Conservation (phyloP, 2,888 invertebrate genomes). For the Xanthorhoe spadicearia region DNA sequence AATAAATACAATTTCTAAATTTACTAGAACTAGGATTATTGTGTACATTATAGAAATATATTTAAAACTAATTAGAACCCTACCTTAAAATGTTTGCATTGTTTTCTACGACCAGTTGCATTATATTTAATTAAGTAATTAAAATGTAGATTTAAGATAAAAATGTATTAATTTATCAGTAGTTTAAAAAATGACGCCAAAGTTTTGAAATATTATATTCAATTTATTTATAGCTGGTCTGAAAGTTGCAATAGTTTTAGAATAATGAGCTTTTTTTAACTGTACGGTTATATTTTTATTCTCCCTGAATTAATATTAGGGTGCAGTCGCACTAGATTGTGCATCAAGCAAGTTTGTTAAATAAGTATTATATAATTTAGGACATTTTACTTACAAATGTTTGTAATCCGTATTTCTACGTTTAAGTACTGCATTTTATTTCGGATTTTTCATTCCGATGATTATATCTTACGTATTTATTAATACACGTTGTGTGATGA, state of each 20-base stretch:
- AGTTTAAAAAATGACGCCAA: slow-evolving; percentile 16
- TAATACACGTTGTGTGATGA: neutral
- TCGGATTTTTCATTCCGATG: neutral
- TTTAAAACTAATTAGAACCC: neutral
- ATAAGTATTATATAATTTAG: neutral
- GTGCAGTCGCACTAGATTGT: no score
- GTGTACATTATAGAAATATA: neutral
- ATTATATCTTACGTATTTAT: neutral
- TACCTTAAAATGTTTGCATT: neutral
- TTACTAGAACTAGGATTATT: neutral
- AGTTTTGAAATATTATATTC: slow-evolving; percentile 7
- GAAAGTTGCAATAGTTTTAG: neutral
- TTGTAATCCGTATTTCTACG: neutral
- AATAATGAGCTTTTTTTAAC: neutral
- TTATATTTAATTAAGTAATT: neutral
- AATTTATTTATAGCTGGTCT: neutral
- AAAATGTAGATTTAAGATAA: slow-evolving; percentile 1
- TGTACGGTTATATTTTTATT: no score
- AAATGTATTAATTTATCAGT: neutral
- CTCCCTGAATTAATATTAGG: neutral
- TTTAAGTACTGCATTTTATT: slow-evolving; percentile 10
- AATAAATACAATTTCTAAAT: neutral
- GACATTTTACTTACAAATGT: neutral
- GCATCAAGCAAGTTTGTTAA: neutral
- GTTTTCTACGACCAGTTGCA: neutral